These are phyloP conservation scores for Microctenopoma lineatum DNA, from an alignment of 2,797 vertebrate species.

Conservation along the genomic window DNA sequence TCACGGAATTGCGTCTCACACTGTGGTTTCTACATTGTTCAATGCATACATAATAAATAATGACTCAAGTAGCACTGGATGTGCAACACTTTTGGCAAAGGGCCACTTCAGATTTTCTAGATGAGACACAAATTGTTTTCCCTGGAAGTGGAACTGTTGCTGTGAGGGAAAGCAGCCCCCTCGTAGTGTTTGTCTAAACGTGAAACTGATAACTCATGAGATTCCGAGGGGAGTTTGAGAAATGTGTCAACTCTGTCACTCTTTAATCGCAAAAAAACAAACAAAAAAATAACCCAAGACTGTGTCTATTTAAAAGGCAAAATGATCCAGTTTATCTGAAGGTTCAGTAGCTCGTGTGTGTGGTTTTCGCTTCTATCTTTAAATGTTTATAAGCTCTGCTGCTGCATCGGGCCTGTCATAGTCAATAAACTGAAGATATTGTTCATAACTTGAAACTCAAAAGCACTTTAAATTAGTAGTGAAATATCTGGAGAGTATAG, in stretches of 20 bases:
- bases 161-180: conserved; percentile 1
- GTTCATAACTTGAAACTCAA: conserved; percentile 25
- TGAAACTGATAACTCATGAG: conserved; percentile 45
- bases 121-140: conserved; percentile 30
- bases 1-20: not conserved
- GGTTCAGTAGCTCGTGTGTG: conserved; percentile 21
- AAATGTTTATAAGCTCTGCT: conserved; percentile 32
- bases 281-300: conserved; percentile 1
- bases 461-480: conserved; percentile 6
- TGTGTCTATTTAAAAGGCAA: conserved; percentile 41
- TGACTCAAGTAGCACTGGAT: not conserved
- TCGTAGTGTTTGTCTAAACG: conserved; percentile 29
- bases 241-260: conserved; percentile 25
- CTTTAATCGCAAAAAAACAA: conserved; percentile 14
- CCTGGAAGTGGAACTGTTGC: conserved; percentile 20
- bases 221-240: not conserved
- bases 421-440: conserved; percentile 12
- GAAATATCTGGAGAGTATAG: not conserved
- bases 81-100: conserved; percentile 17
- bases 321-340: conserved; percentile 38
- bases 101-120: conserved; percentile 23
- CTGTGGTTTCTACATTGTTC: conserved; percentile 18
- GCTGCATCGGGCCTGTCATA: conserved; percentile 23
- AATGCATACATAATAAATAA: conserved; percentile 29
- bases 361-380: conserved; percentile 33